Conservation (phyloP, 2,797 vertebrate species). For the Mallotus villosus region DNA sequence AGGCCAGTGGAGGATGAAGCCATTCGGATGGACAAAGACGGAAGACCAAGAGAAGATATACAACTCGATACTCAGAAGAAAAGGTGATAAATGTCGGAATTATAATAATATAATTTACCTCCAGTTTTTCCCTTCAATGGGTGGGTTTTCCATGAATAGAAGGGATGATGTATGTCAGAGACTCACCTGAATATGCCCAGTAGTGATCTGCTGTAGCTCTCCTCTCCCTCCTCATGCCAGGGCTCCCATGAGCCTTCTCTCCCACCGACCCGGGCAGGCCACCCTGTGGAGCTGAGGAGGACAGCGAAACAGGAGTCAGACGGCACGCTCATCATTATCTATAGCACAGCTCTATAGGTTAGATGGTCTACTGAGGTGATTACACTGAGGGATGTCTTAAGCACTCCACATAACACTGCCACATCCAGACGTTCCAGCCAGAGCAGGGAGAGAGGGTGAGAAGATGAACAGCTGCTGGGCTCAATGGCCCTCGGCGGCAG, state of each 20-base stretch:
- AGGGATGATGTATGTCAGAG: conserved; percentile 11
- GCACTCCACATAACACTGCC: too few relatives aligned
- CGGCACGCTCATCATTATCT: conserved; percentile 11
- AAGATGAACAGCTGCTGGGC: conserved; percentile 1
- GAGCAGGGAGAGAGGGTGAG: background rate
- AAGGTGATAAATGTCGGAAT: background rate
- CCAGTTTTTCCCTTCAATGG: too few relatives aligned
- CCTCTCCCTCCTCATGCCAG: conserved; percentile 78
- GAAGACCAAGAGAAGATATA: too few relatives aligned
- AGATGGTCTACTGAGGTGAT: background rate
- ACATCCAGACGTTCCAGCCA: background rate
- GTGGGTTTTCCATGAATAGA: background rate
- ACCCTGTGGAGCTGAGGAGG: conserved; percentile 78
- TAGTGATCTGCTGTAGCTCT: conserved; percentile 90
- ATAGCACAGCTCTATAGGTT: background rate
- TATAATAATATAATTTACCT: too few relatives aligned
- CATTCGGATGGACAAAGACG: too few relatives aligned
- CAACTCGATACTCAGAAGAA: conserved; percentile 20
- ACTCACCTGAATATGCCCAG: conserved; percentile 97
- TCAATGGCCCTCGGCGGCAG: conserved; percentile 7
- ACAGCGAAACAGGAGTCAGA: conserved; percentile 49
- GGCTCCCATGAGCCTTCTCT: conserved; percentile 77
- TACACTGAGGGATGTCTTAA: background rate
- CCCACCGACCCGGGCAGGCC: conserved; percentile 77
- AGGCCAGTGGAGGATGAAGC: too few relatives aligned